Base-by-base conservation (phyloP, 1,140 invertebrate species). In the Zaprionus gabonicus region DNA sequence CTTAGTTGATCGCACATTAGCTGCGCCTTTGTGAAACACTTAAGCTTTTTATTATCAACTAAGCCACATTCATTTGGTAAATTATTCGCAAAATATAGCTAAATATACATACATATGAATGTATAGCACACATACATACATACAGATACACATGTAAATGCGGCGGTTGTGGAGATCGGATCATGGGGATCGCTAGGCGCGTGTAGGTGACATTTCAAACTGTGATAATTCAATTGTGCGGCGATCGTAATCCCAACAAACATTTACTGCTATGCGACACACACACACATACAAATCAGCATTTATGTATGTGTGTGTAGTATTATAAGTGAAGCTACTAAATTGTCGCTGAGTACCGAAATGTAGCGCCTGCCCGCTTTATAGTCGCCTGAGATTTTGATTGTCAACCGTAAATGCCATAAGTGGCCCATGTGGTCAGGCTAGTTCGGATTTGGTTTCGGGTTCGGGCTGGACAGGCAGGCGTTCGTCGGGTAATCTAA, bases 141-240 rank as follows among this genome's bases (percentile, higher is more conserved):
- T 31, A 38, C 41, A 7, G 12, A 17, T 7, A 2, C 20, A 51
- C 28, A 20, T 49, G 15, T 49, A 31, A 57, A 13, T 57, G 28
- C 23, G 51, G 28, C 44, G 38, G 13, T 2, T 38, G 20, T 59
- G 5, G 13, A 38, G 53, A 67, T 44, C 41, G 41, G 20, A 25
- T 12, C 41, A 27, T 65, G 73, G 62, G 34, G 67, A 75, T 71
- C 46, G 64, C 66, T 71, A 71, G 83, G 84, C 85, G 85, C 85
- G 85, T 88, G 85, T 88, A 73, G 84, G 56, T 90, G 81, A 85
- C 81, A 90, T 90, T 90, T 88, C 85, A 84, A 85, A 90, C 85
- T 90, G 85, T 80, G 85, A 90, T 90, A 90, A 90, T 90, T 90
- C 81, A 90, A 90, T 90, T 90, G 82, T 85, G 71, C 59, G 65